Conservation (phyloP, 1,140 invertebrate genomes). For the Drosophila asahinai region DNA sequence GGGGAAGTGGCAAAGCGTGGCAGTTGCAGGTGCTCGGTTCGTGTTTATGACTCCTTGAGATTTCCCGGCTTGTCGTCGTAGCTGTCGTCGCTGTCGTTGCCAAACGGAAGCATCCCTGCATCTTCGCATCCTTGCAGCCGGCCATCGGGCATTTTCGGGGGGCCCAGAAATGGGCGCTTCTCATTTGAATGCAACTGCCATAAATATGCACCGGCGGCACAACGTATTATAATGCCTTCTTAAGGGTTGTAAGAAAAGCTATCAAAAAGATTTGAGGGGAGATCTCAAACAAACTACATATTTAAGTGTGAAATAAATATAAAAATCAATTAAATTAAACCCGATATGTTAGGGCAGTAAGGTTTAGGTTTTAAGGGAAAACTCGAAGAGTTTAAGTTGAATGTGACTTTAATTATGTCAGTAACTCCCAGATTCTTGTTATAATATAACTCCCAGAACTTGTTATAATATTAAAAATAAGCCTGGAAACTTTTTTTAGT, state of each 20-base stretch:
- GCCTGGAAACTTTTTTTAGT: no score
- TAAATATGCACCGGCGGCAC: slow-evolving; percentile 57
- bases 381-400: not conserved
- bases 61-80: slow-evolving; percentile 46
- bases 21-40: slow-evolving; percentile 62
- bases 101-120: slow-evolving; percentile 48
- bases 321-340: not conserved
- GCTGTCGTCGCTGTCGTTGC: slow-evolving; percentile 50
- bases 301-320: not conserved
- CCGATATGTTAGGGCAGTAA: no score
- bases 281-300: not conserved
- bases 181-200: slow-evolving; percentile 69
- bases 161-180: slow-evolving; percentile 36
- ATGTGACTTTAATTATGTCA: not conserved
- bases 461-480: no score
- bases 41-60: slow-evolving; percentile 78
- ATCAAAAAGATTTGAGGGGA: not conserved
- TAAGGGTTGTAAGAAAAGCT: not conserved
- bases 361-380: not conserved
- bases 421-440: no score
- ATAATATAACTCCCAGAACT: no score
- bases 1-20: slow-evolving; percentile 13
- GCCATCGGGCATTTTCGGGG: slow-evolving; percentile 18
- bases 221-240: not conserved
- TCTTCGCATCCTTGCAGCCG: slow-evolving; percentile 36